These are phyloP conservation scores for Ostrea denselamellosa DNA, from an alignment of 1,140 invertebrate species.

Conservation along the genomic window DNA sequence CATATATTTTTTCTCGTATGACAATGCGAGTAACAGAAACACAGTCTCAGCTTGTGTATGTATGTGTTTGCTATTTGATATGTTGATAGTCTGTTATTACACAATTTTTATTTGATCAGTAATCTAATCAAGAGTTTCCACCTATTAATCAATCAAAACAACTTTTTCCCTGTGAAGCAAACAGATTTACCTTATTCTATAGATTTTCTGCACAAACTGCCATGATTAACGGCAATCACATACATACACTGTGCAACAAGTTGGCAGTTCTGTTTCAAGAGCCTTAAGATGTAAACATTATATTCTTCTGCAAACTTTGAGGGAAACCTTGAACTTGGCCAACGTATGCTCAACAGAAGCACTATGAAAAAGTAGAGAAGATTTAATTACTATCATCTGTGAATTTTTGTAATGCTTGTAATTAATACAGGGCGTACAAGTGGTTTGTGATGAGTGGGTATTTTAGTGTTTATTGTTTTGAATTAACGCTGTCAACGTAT, in stretches of 20 bases:
- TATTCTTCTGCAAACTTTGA: background rate
- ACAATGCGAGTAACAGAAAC: too few relatives aligned
- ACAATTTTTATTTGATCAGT: too few relatives aligned
- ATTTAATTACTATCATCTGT: background rate
- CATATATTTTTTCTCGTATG: too few relatives aligned
- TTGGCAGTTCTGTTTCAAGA: background rate
- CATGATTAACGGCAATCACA: background rate
- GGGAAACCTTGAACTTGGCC: slow-evolving; percentile 6
- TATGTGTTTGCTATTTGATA: too few relatives aligned
- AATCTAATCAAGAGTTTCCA: too few relatives aligned
- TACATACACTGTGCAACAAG: background rate
- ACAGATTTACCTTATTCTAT: background rate
- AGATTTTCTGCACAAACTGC: background rate
- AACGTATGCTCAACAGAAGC: background rate
- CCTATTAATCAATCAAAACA: too few relatives aligned
- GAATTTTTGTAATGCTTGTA: background rate
- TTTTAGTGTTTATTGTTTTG: background rate
- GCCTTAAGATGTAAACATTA: background rate
- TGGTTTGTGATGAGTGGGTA: background rate
- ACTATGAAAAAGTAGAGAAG: background rate
- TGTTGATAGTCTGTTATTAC: too few relatives aligned
- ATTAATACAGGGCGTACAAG: background rate
- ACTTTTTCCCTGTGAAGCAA: too few relatives aligned
- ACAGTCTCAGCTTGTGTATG: too few relatives aligned
- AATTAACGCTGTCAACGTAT: too few relatives aligned